Evolutionary conservation across 2,888 invertebrate species (phyloP), one percentile per base, ranked within the genome.

Genomic region (Tachystola acroxantha): DNA sequence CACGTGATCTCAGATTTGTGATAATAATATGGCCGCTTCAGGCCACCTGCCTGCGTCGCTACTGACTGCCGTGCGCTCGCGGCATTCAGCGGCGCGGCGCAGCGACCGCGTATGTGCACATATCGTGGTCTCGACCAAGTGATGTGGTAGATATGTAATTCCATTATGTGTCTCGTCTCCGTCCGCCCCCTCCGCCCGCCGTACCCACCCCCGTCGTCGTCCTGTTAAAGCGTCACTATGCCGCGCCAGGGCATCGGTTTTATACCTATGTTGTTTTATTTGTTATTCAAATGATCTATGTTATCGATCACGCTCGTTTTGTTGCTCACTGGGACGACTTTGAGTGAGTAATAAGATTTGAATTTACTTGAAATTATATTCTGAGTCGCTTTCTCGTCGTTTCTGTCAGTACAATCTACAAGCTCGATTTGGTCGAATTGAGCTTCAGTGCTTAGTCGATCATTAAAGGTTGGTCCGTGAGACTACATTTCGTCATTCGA

Each of bases 161-260:
- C 74, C 73, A 80, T 82, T 82, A 80, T 81, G 76, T 78, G 73
- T 77, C 77, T 81, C 80, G 76, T 64, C 76, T 76, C 70, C 68
- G 74, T 75, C 78, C 77, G 68, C 58, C 69, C 64, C 65, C 62
- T 41, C 36, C 39, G 34, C 35, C 42, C 49, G 53, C 50, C 67
- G 57, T 64, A 58, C 65, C 58, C 57, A 62, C 62, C 74, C 77
- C 77, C 65, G 64, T 53, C 48, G 50, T 73, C 70, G 69, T 68
- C 76, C 65, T 72, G 64, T 65, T 66, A 66, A 66, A 72, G 75
- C 78, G 74, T 79, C 76, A 78, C 69, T 79, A 71, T 61, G 69
- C 69, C 74, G 73, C 67, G 71, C 65, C 68, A 63, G 66, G 64
- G 70, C 72, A 70, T 70, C 67, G 60, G 65, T 76, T 79, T 74